Percentiles rank a stretch among this genome's conserved stretches.
Evolutionary conservation across 2,888 invertebrate species (phyloP).

Genomic region (Dryadula phaetusa): DNA sequence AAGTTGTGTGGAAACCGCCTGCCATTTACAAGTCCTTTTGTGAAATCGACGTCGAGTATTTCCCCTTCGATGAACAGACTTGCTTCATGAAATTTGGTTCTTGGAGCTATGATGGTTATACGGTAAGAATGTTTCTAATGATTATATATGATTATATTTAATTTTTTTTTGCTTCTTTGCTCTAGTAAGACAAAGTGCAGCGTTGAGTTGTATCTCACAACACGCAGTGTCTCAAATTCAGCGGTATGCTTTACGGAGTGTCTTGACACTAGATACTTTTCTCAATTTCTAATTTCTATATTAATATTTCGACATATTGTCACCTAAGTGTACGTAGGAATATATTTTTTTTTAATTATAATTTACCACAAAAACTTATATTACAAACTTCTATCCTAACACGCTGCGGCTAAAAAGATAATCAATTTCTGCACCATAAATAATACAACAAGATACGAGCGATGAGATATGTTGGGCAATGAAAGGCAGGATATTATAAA

Average conservation of each 20-base stretch:
- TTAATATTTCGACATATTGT: too few relatives aligned
- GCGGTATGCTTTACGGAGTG: too few relatives aligned
- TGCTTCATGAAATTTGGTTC: conserved; percentile 98
- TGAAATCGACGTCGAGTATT: conserved; percentile 97
- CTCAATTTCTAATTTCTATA: too few relatives aligned
- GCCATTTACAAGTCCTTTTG: conserved; percentile 99
- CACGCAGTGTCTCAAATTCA: too few relatives aligned
- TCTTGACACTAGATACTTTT: too few relatives aligned
- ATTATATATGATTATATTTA: too few relatives aligned
- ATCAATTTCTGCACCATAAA: conserved; percentile 59
- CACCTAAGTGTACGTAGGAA: too few relatives aligned
- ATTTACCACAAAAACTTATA: conserved; percentile 1
- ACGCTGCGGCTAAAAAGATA: conserved; percentile 61
- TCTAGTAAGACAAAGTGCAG: too few relatives aligned
- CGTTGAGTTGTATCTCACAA: too few relatives aligned
- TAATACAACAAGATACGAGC: conserved; percentile 52
- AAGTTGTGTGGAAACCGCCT: conserved; percentile 98
- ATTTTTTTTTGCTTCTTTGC: too few relatives aligned
- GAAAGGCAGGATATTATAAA: conserved; percentile 50
- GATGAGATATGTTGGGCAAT: conserved; percentile 53
- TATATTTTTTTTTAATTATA: not conserved
- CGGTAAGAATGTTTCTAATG: conserved; percentile 83
- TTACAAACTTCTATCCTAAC: conserved; percentile 47
- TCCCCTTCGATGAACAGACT: conserved; percentile 97
- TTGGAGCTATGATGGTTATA: conserved; percentile 97